Percentiles rank a stretch among this genome's conserved stretches.
Conservation (phyloP, 1,140 invertebrate species). For the Bombyx mori region DNA sequence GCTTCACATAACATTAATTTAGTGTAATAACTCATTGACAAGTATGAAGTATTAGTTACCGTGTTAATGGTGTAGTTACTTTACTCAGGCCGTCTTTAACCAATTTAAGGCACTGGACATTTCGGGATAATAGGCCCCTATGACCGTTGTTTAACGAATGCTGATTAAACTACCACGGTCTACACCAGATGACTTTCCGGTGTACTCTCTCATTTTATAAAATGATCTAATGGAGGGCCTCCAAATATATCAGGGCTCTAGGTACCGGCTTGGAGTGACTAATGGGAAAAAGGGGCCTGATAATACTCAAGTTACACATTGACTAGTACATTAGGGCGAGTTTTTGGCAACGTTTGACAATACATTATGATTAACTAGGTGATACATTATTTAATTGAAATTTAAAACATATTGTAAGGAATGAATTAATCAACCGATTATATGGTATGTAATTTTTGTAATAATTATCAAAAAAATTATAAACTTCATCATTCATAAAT, state of each 20-base stretch:
- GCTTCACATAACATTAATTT: slow-evolving; percentile 7
- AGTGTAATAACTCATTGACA: neutral
- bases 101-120: too few relatives aligned
- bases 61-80: slow-evolving; percentile 11
- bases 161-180: too few relatives aligned
- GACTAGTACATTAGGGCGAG: slow-evolving; percentile 43
- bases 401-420: slow-evolving; percentile 18
- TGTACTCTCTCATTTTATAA: too few relatives aligned
- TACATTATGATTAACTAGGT: slow-evolving; percentile 34
- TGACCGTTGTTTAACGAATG: too few relatives aligned
- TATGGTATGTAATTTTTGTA: slow-evolving; percentile 13
- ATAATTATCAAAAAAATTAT: slow-evolving; percentile 2
- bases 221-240: too few relatives aligned
- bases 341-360: slow-evolving; percentile 63
- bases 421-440: neutral
- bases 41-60: slow-evolving; percentile 28
- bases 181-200: too few relatives aligned
- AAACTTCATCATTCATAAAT: slow-evolving; percentile 16
- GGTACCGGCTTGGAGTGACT: too few relatives aligned
- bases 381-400: slow-evolving; percentile 46
- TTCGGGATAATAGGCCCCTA: too few relatives aligned
- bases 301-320: neutral
- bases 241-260: too few relatives aligned
- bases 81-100: too few relatives aligned
- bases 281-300: slow-evolving; percentile 4